Percentiles rank a stretch among this genome's conserved stretches.
phyloP scores from a whole-genome alignment of 2,797 vertebrate species.

The Ctenopoma multispine region DNA sequence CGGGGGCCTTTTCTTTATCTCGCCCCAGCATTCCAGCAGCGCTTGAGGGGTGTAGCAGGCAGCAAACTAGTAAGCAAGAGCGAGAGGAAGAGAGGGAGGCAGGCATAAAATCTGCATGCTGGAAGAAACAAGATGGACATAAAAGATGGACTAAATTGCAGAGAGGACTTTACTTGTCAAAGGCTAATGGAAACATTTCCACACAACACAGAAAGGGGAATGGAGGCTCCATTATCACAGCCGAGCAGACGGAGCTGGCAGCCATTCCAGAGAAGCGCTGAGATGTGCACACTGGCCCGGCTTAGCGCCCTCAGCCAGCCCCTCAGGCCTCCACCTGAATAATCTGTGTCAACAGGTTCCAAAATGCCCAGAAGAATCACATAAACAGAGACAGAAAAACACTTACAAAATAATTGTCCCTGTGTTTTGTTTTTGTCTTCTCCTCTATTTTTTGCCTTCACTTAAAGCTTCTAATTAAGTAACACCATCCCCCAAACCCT shows the following conservation, averaged over 20 bases:
- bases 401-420: constrained; percentile 82
- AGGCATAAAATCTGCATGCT: constrained; percentile 86
- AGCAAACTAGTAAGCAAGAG: constrained; percentile 67
- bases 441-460: constrained; percentile 56
- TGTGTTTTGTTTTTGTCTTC: constrained; percentile 59
- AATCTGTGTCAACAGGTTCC: constrained; percentile 89
- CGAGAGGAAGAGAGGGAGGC: constrained; percentile 70
- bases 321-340: constrained; percentile 85
- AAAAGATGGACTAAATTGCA: constrained; percentile 87
- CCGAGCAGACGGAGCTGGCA: constrained; percentile 86
- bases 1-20: constrained; percentile 81
- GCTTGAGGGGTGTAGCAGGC: constrained; percentile 78
- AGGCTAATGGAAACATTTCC: constrained; percentile 89
- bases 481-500: constrained; percentile 36
- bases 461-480: constrained; percentile 80
- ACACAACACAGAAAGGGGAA: constrained; percentile 84
- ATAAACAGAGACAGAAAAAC: constrained; percentile 77
- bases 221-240: constrained; percentile 86
- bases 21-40: constrained; percentile 77
- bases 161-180: constrained; percentile 87
- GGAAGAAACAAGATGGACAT: constrained; percentile 89
- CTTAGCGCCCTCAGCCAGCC: constrained; percentile 82
- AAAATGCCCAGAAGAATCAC: constrained; percentile 81
- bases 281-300: constrained; percentile 81
- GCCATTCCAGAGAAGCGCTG: constrained; percentile 81